Evolutionary conservation across 1,140 invertebrate species (phyloP).

Genomic region (Nasonia longicornis): DNA sequence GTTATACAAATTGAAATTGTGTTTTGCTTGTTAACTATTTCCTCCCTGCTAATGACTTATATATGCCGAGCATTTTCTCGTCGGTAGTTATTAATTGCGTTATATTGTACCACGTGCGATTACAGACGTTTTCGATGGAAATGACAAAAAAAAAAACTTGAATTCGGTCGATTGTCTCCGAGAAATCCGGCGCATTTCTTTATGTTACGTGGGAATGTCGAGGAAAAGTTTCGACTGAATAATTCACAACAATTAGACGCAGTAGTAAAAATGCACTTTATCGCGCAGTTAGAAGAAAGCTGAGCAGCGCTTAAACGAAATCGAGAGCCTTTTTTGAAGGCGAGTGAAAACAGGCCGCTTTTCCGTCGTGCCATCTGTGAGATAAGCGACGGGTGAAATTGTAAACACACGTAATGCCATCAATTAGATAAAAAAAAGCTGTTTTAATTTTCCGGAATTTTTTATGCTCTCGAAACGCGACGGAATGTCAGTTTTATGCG

Average conservation of each 20-base stretch:
- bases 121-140: too few relatives aligned
- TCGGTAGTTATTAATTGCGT: background rate
- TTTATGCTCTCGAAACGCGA: background rate
- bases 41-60: background rate
- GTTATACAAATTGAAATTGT: background rate
- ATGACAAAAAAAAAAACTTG: background rate
- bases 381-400: background rate
- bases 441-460: background rate
- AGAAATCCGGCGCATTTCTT: background rate
- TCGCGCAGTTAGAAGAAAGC: too few relatives aligned
- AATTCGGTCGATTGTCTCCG: background rate
- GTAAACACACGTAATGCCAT: background rate
- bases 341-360: too few relatives aligned
- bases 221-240: background rate
- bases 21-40: background rate
- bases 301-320: background rate
- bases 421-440: background rate
- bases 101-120: background rate
- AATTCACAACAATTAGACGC: background rate
- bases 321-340: background rate
- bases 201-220: background rate
- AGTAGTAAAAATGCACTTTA: background rate
- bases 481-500: background rate
- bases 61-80: background rate
- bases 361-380: too few relatives aligned